Evolutionary conservation across 2,797 vertebrate genomes (phyloP).

Genomic region (Pseudochirops cupreus): DNA sequence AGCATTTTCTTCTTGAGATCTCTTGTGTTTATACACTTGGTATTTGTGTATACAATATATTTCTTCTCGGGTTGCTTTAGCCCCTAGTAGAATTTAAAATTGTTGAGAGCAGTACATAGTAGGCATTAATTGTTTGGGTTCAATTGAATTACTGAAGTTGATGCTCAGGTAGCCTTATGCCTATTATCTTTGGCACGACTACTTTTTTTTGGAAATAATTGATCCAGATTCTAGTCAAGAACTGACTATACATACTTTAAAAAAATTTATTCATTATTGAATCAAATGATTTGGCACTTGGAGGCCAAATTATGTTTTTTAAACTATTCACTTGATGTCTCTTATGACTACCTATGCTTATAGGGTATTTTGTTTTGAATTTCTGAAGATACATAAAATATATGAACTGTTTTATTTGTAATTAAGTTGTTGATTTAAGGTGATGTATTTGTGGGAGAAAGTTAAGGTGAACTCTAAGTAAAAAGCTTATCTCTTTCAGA

Average conservation of each 20-base stretch:
- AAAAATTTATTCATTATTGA: background rate
- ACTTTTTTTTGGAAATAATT: background rate
- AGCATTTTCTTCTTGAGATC: background rate
- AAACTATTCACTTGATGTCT: background rate
- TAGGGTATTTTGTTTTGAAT: background rate
- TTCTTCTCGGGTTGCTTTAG: background rate
- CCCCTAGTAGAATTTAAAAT: background rate
- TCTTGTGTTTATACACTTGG: background rate
- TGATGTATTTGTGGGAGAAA: background rate
- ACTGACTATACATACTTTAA: background rate
- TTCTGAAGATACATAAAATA: background rate
- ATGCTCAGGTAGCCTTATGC: background rate
- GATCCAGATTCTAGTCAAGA: background rate
- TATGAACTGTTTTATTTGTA: background rate
- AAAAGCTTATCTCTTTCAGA: background rate
- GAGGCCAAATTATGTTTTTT: background rate
- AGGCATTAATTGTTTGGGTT: background rate
- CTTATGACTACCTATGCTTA: background rate
- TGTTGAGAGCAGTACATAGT: background rate
- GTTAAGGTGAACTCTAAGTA: background rate
- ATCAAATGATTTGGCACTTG: background rate
- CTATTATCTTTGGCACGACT: background rate
- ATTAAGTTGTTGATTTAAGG: background rate
- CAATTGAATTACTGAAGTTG: background rate
- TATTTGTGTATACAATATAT: background rate